Base-by-base conservation (phyloP, 2,888 invertebrate species). In the Phengaris arion region DNA sequence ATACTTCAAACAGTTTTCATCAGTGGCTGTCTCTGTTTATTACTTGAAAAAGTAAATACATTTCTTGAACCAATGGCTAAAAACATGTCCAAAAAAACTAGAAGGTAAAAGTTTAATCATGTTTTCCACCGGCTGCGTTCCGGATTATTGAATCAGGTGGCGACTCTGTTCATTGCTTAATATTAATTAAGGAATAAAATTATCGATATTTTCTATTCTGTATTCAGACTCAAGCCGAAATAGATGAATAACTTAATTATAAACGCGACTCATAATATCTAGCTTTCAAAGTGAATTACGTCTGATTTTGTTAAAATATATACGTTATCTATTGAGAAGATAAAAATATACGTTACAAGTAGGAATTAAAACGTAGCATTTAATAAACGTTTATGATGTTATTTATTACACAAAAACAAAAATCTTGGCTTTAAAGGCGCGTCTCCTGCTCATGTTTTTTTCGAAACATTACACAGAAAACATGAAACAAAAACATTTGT, bases 151-250 rank as follows among this genome's bases (percentile, higher is more conserved):
- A 48, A 48, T 69, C 69, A 69, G 9, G 9, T 46, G 9, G 59
- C 8, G 15, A 51, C 69, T 15, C 69, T 7, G 46, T 69, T 69
- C 15, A 15, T 8, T 15, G 51, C 48, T 69, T 48, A 69, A 69
- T 69, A 69, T 69, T 69, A 51, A 51, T 69, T 51, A 15, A 69
- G 5, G 46, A 48, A 48, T 69, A 69, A 69, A 69, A 69, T 69
- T n/a, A 69, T 59, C 48, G 69, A 51, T 48, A 48, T 46, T 69
- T 69, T 8, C 48, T 48, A 48, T 48, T 69, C 48, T 15, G 9
- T 8, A 69, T 15, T 69, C 13, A n/a, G 59, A 59, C 22, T 59
- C 15, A 59, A 59, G 22, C 59, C 15, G 9, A 59, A 4, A 15
- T 59, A 15, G 10, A 59, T 15, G n/a, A 48, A 48, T 8, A 57